Conservation (phyloP, 2,113 vertebrate species). For the Boulengeromyrus knoepffleri region DNA sequence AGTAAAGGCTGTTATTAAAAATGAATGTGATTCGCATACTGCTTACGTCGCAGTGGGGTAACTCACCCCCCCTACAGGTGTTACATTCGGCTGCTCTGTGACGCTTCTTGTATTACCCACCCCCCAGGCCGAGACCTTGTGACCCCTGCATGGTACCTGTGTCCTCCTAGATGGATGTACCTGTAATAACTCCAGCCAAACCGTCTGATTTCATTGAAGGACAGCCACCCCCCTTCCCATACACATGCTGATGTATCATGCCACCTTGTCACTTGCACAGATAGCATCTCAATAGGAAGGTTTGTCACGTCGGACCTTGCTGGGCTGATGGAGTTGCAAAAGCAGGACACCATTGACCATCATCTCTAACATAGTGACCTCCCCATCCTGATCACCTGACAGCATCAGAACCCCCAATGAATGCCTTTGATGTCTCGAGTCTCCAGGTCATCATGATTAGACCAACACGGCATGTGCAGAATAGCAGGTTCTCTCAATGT, state of each 20-base stretch:
- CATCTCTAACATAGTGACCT: not conserved
- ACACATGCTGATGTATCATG: not conserved
- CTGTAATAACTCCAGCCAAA: not conserved
- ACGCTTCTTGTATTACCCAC: not conserved
- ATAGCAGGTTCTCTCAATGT: not conserved
- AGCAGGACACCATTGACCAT: not conserved
- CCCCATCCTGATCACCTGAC: not conserved
- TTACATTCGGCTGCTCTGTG: not conserved
- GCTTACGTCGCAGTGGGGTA: not conserved
- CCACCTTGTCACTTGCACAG: not conserved
- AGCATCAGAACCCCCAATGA: not conserved
- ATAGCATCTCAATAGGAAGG: not conserved
- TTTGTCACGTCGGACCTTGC: not conserved
- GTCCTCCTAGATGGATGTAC: not conserved
- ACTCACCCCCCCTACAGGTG: not conserved
- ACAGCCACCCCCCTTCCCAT: not conserved
- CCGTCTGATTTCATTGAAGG: not conserved
- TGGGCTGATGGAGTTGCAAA: not conserved
- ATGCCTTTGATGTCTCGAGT: not conserved
- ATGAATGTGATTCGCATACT: not conserved
- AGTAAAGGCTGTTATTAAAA: slow-evolving; percentile 1
- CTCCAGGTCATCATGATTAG: not conserved
- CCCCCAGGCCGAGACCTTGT: not conserved
- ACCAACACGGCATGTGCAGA: not conserved
- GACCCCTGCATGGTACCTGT: not conserved